Base-by-base conservation (phyloP, 2,797 vertebrate species). In the Remorina albescens region DNA sequence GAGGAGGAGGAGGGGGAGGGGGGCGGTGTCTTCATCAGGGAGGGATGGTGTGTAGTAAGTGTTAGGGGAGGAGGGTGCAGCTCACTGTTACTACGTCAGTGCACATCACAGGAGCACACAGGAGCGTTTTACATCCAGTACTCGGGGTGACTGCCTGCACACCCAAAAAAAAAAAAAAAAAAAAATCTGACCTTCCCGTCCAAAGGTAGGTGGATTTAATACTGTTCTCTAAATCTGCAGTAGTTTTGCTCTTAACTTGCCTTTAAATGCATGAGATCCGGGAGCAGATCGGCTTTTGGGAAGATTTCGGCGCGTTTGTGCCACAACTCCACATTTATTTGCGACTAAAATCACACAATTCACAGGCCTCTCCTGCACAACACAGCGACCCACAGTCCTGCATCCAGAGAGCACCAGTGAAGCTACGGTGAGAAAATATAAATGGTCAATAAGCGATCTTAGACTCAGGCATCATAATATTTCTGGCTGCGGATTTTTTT, bases 21-120 rank as follows among this genome's bases (percentile, higher is more conserved):
- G 57, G 86, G 74, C 65, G 74, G 86, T 16, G 78, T 81, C 76
- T 85, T 80, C 80, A 71, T 85, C 74, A 65, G 58, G 80, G 85
- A 81, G 82, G 85, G 78, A 84, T 74, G 83, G 74, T 84, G 86
- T 91, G 88, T 86, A 87, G 88, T 87, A 81, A 84, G 86, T 76
- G 3, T 3, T 30, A 57, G 54, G 30, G 72, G 66, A 46, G 71
- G 67, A 74, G 74, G 70, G 75, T 9, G 70, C 76, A 73, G 69
- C 71, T 61, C 74, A 67, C 23, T 13, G 73, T 21, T 85, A 5
- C 84, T 77, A 89, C 89, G 91, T 91, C 90, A 91, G 78, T 49
- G 64, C 8, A 50, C 86, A 84, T 88, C 82, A 88, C 76, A 76
- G 86, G 67, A 70, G 26, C 80, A 37, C 78, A 71, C 78, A 74